A percentile compares a stretch with the other conserved stretches of the same genome.
These are phyloP conservation scores for Hoplodrina ambigua DNA, from an alignment of 2,888 invertebrate genomes.

Conservation along the genomic window DNA sequence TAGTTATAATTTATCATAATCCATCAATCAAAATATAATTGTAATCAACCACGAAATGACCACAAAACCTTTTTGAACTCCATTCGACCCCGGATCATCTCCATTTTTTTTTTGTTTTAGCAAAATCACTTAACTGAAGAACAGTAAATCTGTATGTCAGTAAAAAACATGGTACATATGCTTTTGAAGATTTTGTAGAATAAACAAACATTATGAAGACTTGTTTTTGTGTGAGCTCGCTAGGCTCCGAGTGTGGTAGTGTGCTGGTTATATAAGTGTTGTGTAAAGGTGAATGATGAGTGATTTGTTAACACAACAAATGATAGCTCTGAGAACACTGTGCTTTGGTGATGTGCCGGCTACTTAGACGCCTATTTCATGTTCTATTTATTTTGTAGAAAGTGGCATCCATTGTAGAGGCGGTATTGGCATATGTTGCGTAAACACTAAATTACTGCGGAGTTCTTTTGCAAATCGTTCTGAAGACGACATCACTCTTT, in stretches of 20 bases:
- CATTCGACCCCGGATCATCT: conserved; percentile 29
- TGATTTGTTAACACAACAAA: conserved; percentile 40
- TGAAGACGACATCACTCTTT: too few species aligned
- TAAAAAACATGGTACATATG: conserved; percentile 36
- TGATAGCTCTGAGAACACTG: conserved; percentile 20
- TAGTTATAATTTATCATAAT: neutral
- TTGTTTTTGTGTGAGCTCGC: conserved; percentile 29
- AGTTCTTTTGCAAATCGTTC: neutral
- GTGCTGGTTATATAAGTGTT: conserved; percentile 26
- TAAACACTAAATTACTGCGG: conserved; percentile 16
- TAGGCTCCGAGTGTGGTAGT: conserved; percentile 5
- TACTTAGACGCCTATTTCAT: conserved; percentile 13
- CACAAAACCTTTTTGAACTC: conserved; percentile 27
- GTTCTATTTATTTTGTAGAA: conserved; percentile 50
- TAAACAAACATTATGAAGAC: conserved; percentile 32
- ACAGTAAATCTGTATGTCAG: neutral
- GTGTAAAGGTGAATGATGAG: conserved; percentile 34
- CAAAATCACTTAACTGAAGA: conserved; percentile 15
- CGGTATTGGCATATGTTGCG: conserved; percentile 22
- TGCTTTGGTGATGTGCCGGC: conserved; percentile 11
- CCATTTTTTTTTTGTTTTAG: conserved; percentile 35
- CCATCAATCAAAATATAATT: conserved; percentile 19
- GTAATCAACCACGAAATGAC: conserved; percentile 6
- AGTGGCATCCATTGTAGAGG: conserved; percentile 29
- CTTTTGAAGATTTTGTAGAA: conserved; percentile 19